These are phyloP conservation scores for Parotia lawesii DNA, from an alignment of 2,113 vertebrate genomes.

Conservation along the genomic window DNA sequence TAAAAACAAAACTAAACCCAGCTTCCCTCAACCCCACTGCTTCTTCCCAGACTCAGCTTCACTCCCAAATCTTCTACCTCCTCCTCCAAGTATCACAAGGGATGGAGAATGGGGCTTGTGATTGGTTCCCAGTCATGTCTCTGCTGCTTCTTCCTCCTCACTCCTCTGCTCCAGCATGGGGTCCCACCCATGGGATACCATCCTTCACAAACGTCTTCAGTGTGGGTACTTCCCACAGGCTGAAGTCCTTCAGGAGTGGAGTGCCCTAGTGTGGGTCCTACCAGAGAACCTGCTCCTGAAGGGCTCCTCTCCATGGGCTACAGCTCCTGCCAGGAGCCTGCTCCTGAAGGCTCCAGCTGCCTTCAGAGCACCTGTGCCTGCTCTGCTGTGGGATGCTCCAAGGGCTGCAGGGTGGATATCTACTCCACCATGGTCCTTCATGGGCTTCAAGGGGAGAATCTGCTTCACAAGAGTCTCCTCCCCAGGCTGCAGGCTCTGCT, in stretches of 20 bases:
- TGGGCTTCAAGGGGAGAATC: background rate
- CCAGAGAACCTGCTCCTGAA: background rate
- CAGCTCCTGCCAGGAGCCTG: background rate
- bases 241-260: background rate
- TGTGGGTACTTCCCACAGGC: background rate
- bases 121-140: background rate
- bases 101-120: background rate
- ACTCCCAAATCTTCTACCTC: background rate
- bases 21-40: background rate
- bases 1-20: background rate
- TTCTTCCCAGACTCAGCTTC: background rate
- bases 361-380: background rate
- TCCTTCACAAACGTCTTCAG: background rate
- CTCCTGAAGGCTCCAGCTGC: background rate
- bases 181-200: rapidly evolving
- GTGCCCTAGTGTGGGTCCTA: background rate
- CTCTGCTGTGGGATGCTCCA: background rate
- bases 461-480: background rate
- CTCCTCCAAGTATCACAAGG: background rate
- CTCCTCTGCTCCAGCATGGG: background rate
- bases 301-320: background rate
- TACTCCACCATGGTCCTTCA: background rate
- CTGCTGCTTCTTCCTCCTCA: background rate
- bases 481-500: background rate
- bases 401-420: background rate